Evolutionary conservation across 2,888 invertebrate species (phyloP).

Genomic region (Euphydryas editha): DNA sequence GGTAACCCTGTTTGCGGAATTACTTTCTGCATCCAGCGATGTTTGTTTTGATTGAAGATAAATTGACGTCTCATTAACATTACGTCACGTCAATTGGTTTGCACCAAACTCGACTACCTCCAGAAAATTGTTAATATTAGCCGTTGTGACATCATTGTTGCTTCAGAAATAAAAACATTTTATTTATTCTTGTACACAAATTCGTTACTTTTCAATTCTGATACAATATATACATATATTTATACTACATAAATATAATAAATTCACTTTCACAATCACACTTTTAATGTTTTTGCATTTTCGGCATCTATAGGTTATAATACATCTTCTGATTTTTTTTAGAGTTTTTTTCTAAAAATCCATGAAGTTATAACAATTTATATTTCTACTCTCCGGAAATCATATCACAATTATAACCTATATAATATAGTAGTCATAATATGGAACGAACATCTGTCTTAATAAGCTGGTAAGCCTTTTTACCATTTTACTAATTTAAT

Average conservation of each 20-base stretch:
- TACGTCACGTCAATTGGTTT: slow-evolving; percentile 26
- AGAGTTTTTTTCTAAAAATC: too few relatives aligned
- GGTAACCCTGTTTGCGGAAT: slow-evolving; percentile 4
- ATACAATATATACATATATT: neutral
- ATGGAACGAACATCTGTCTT: too few relatives aligned
- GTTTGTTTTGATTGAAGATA: slow-evolving; percentile 30
- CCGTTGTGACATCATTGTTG: neutral
- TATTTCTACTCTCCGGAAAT: too few relatives aligned
- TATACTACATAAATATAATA: neutral
- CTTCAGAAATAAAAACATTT: neutral
- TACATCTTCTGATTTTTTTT: too few relatives aligned
- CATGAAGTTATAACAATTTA: too few relatives aligned
- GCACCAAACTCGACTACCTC: slow-evolving; percentile 9
- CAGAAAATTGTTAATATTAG: slow-evolving; percentile 4
- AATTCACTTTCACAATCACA: too few relatives aligned
- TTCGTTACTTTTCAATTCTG: neutral
- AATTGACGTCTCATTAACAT: slow-evolving; percentile 25
- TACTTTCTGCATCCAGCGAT: slow-evolving; percentile 27
- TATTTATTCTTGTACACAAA: neutral
- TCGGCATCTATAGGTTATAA: too few relatives aligned
- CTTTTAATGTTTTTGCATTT: too few relatives aligned
- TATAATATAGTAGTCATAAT: too few relatives aligned
- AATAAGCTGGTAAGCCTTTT: too few relatives aligned
- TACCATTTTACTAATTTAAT: too few relatives aligned
- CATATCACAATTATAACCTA: too few relatives aligned